Conservation (phyloP, 2,888 invertebrate species). For the Timandra comae region DNA sequence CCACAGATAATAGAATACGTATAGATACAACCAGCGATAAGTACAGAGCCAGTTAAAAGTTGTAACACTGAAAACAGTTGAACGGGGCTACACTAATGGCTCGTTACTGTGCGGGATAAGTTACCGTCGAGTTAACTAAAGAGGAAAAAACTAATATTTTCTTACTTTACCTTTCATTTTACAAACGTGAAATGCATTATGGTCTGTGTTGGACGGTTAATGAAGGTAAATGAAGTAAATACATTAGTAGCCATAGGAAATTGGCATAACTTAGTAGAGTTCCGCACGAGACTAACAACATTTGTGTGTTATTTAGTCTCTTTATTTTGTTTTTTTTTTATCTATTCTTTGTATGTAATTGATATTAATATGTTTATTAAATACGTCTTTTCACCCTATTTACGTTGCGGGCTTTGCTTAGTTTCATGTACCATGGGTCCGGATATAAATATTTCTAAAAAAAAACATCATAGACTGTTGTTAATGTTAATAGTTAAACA, state of each 20-base stretch:
- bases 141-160: slow-evolving; percentile 7
- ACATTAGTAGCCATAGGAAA: no score
- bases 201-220: neutral
- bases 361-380: no score
- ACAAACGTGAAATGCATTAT: slow-evolving; percentile 9
- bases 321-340: no score
- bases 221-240: no score
- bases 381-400: no score
- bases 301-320: no score
- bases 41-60: slow-evolving; percentile 28
- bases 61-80: slow-evolving; percentile 12
- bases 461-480: neutral
- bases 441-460: neutral
- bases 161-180: slow-evolving; percentile 1
- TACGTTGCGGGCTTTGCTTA: no score
- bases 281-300: no score
- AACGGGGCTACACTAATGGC: slow-evolving; percentile 13
- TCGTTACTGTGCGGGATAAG: slow-evolving; percentile 11
- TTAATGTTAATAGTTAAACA: neutral
- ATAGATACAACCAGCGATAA: slow-evolving; percentile 16
- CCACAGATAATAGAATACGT: no score
- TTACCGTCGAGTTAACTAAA: slow-evolving; percentile 9
- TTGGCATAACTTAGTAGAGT: no score
- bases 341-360: no score
- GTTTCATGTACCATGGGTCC: no score